Evolutionary conservation across 2,797 vertebrate species (phyloP).

Genomic region (Rhinatrema bivittatum): DNA sequence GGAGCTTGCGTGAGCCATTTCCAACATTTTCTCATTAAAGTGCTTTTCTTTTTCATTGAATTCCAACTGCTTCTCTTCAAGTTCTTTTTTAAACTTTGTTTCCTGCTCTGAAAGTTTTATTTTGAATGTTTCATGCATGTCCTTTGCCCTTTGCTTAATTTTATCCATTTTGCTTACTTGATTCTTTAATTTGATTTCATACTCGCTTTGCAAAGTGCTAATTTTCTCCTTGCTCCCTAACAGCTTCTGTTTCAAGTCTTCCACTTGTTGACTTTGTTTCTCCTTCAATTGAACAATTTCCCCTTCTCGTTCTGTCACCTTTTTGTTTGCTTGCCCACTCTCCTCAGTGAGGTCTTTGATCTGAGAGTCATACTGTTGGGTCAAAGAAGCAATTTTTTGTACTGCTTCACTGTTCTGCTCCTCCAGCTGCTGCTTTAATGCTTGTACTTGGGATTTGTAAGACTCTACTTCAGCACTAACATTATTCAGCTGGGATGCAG

Average conservation of each 20-base stretch:
- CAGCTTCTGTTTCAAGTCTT: constrained; percentile 59
- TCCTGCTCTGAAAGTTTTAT: constrained; percentile 82
- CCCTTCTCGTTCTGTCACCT: constrained; percentile 62
- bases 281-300: constrained; percentile 47
- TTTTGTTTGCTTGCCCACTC: constrained; percentile 51
- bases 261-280: constrained; percentile 55
- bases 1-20: constrained; percentile 80
- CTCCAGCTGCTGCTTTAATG: constrained; percentile 59
- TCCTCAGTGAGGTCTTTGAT: constrained; percentile 50
- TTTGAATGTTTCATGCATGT: constrained; percentile 79
- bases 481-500: constrained; percentile 38
- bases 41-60: constrained; percentile 79
- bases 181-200: constrained; percentile 74
- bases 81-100: constrained; percentile 72
- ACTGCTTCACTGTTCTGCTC: constrained; percentile 51
- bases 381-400: constrained; percentile 55
- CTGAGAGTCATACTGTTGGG: constrained; percentile 47
- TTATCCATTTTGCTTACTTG: constrained; percentile 83
- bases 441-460: constrained; percentile 49
- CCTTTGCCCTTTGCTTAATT: constrained; percentile 77
- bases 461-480: constrained; percentile 52
- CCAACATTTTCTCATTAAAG: constrained; percentile 76
- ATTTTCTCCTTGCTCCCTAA: constrained; percentile 60
- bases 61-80: constrained; percentile 75
- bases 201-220: constrained; percentile 56